A percentile compares a stretch with the other conserved stretches of the same genome.
These are phyloP conservation scores for Theodoxus fluviatilis DNA, from an alignment of 2,888 invertebrate genomes.

Conservation along the genomic window DNA sequence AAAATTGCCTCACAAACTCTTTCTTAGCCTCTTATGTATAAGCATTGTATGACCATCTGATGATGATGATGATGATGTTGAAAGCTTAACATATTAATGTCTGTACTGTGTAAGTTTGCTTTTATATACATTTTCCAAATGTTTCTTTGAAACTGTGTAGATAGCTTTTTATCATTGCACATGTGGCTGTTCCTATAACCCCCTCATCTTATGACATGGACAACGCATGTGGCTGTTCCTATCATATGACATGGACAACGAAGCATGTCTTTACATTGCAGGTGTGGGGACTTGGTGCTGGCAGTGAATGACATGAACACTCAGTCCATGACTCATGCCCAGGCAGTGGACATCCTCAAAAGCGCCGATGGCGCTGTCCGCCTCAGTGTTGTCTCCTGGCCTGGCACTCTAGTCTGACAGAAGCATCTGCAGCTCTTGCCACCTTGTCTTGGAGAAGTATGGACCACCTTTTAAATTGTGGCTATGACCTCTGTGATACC, in stretches of 20 bases:
- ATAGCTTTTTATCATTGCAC: background rate
- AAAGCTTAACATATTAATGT: background rate
- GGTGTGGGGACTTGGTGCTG: slow-evolving; percentile 67
- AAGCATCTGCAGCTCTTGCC: too few relatives aligned
- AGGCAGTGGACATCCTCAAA: slow-evolving; percentile 67
- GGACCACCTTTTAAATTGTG: too few relatives aligned
- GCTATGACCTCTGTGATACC: too few relatives aligned
- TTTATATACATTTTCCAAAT: background rate
- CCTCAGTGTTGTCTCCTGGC: slow-evolving; percentile 67
- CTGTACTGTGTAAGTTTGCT: background rate
- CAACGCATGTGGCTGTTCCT: background rate
- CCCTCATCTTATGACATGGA: background rate
- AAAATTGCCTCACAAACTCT: too few relatives aligned
- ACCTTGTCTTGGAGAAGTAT: too few relatives aligned
- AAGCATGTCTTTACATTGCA: slow-evolving; percentile 38
- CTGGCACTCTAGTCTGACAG: slow-evolving; percentile 65
- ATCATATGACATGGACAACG: background rate
- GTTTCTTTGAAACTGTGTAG: background rate
- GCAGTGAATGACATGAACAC: slow-evolving; percentile 66
- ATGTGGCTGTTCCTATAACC: background rate
- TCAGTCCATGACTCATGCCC: slow-evolving; percentile 64
- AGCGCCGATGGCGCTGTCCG: slow-evolving; percentile 64
- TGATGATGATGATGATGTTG: background rate
- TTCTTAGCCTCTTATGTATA: background rate
- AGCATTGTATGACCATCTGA: background rate